Conservation (phyloP, 2,888 invertebrate genomes). For the Sipha maydis region DNA sequence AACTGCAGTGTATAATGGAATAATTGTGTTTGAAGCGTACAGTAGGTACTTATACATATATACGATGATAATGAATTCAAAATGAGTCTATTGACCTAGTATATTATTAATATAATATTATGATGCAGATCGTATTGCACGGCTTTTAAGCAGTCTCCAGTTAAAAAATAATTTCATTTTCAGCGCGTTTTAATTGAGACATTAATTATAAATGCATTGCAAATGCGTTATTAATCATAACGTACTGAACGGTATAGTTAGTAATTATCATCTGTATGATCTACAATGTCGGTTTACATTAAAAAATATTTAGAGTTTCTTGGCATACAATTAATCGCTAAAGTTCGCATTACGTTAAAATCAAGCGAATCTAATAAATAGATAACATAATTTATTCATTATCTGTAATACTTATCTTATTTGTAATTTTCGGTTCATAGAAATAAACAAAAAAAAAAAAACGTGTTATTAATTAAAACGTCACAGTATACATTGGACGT, state of each 20-base stretch:
- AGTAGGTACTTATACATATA: background rate
- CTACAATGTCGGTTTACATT: background rate
- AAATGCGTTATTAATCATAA: too few relatives aligned
- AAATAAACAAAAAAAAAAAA: too few relatives aligned
- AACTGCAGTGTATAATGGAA: background rate
- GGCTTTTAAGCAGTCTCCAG: background rate
- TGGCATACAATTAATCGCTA: background rate
- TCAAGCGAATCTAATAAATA: background rate
- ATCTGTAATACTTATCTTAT: background rate
- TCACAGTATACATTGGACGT: too few relatives aligned
- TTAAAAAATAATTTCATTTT: background rate
- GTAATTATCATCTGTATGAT: too few relatives aligned
- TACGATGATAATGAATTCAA: background rate
- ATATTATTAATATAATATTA: background rate
- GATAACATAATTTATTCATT: background rate
- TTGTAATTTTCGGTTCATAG: background rate
- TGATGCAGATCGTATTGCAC: background rate
- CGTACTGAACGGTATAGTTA: too few relatives aligned
- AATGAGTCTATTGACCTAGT: background rate
- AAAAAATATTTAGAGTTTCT: background rate
- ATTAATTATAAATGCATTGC: background rate
- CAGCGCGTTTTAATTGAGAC: background rate
- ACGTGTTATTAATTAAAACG: too few relatives aligned
- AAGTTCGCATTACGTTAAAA: background rate
- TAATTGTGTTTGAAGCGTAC: background rate